Evolutionary conservation across 2,113 vertebrate species (phyloP).

Genomic region (Cephalophus harveyi): DNA sequence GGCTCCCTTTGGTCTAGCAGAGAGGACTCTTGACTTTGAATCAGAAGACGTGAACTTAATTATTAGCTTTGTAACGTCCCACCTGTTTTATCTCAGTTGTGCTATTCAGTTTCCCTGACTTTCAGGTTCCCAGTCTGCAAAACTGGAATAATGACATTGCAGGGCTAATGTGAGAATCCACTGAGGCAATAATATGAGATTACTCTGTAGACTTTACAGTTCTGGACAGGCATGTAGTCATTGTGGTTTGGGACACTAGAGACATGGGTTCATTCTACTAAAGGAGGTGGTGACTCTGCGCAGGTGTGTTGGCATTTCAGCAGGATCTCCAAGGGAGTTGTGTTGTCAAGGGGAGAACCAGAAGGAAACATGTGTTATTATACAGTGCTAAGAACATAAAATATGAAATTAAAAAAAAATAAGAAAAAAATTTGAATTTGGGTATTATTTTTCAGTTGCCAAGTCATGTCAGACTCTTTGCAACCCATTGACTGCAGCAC

Average conservation of each 20-base stretch:
- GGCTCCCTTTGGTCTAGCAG: neutral
- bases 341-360: too few species aligned
- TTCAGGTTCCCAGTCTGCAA: neutral
- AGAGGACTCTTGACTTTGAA: neutral
- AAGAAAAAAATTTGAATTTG: neutral
- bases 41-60: neutral
- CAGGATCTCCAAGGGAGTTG: rapidly evolving
- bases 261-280: rapidly evolving
- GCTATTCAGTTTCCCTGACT: neutral
- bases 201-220: neutral
- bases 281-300: neutral
- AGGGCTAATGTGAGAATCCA: neutral
- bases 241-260: rapidly evolving
- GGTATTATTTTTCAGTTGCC: neutral
- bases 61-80: neutral
- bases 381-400: neutral
- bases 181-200: neutral
- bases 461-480: neutral
- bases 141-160: neutral
- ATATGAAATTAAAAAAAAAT: neutral
- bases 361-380: rapidly evolving
- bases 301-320: neutral
- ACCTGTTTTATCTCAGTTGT: neutral
- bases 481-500: neutral
- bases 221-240: neutral